Evolutionary conservation across 2,113 vertebrate species (phyloP), one percentile per base, ranked within the genome.

Genomic region (Gorsachius goisagi): DNA sequence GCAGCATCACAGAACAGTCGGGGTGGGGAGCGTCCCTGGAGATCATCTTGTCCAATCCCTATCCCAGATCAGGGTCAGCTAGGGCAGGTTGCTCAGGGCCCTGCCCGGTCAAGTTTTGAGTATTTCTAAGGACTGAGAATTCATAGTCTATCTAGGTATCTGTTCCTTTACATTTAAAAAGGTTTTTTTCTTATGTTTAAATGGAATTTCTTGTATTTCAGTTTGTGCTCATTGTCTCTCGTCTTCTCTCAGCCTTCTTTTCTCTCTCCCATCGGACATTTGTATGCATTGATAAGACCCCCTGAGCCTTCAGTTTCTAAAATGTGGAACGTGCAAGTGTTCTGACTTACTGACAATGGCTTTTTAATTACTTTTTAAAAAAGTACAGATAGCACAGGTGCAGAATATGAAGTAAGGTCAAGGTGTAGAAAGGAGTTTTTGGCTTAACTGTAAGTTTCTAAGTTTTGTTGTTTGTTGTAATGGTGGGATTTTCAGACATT

Each of bases 61-160:
- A 1, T 20, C 15, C 32, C 5, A 1, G 33, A 3, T 20, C 44
- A 15, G 32, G 67, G 58, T 89, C 76, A 76, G 37, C 58, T 15
- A 11, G 32, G 55, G 26, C 67, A 52, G 9, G 12, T 55, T 76
- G 49, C 53, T 76, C 30, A 39, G 55, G 69, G 27, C 67, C 1
- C 0, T 24, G 35, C 26, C 49, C 2, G 0, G 1, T 41, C 15
- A 35, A 47, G 21, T 64, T 35, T 24, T 49, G 33, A 67, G 15
- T 50, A 4, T 55, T 71, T 74, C 32, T 52, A 14, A 73, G 60
- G 50, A 17, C 10, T 56, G 17, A 44, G 41, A 71, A 35, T 45
- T 62, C 28, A n/a, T n/a, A 19, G 12, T 44, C 39, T 64, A 5
- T 27, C 9, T 30, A n/a, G 20, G 18, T 28, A 32, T 50, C 9